Conservation (phyloP, 2,888 invertebrate genomes). For the Terebella lapidaria region DNA sequence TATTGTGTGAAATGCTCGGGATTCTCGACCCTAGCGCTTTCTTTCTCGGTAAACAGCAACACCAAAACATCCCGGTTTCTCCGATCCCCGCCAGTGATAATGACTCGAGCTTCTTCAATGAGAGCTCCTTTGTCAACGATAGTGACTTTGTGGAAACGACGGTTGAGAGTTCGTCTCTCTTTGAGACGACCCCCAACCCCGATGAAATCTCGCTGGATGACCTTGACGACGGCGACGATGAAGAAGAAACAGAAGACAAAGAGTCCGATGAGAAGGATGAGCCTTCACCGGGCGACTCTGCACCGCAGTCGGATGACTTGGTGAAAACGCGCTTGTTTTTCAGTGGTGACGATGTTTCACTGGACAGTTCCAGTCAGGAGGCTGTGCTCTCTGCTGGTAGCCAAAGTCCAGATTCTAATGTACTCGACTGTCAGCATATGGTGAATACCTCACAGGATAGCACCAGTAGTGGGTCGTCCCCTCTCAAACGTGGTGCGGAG, state of each 20-base stretch:
- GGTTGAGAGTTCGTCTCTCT: slow-evolving; percentile 2
- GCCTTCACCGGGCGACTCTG: background rate
- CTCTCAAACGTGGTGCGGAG: background rate
- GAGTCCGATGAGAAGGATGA: background rate
- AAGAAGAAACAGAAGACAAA: background rate
- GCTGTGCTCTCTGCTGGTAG: background rate
- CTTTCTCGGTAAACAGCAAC: slow-evolving; percentile 29
- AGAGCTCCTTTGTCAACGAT: background rate
- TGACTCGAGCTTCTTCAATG: slow-evolving; percentile 22
- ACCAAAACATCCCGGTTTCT: background rate
- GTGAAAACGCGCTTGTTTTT: too few relatives aligned
- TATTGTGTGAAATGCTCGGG: slow-evolving; percentile 57
- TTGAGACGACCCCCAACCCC: slow-evolving; percentile 19
- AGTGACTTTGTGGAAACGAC: slow-evolving; percentile 21
- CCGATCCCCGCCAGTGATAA: background rate
- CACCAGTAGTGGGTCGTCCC: background rate
- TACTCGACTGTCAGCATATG: too few relatives aligned
- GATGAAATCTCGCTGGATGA: slow-evolving; percentile 29
- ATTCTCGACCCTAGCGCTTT: slow-evolving; percentile 71
- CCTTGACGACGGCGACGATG: slow-evolving; percentile 20
- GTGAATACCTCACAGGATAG: too few relatives aligned
- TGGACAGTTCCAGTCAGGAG: background rate
- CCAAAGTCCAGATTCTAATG: background rate
- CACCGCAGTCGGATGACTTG: background rate
- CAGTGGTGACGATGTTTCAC: background rate